Conservation (phyloP, 2,797 vertebrate species). For the Phrynocephalus guinanensis region DNA sequence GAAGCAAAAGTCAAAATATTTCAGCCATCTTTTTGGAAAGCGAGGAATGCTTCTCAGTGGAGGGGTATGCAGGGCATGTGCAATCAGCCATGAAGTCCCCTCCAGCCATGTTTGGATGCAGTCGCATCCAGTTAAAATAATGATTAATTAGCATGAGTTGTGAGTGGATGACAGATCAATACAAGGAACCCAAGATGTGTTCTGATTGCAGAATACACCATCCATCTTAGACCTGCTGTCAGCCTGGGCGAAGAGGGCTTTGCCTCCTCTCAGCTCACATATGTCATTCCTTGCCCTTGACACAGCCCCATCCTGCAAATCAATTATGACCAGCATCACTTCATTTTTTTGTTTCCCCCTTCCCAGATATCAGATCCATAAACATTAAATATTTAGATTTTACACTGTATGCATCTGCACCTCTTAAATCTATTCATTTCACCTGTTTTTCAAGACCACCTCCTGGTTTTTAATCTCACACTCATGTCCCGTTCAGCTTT, state of each 20-base stretch:
- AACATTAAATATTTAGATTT: background rate
- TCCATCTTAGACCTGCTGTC: constrained; percentile 26
- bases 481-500: background rate
- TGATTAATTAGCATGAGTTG: constrained; percentile 26
- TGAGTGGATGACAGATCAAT: background rate
- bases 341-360: background rate
- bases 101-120: background rate
- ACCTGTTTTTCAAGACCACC: constrained; percentile 9
- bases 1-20: background rate
- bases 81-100: background rate
- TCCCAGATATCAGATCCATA: rapidly evolving
- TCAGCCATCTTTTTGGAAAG: background rate
- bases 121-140: background rate
- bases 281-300: constrained; percentile 39
- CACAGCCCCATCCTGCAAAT: constrained; percentile 18
- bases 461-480: background rate
- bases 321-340: background rate
- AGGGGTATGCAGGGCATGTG: background rate
- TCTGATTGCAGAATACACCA: constrained; percentile 2
- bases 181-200: background rate
- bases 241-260: background rate
- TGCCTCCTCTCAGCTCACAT: constrained; percentile 7
- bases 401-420: background rate
- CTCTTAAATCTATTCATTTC: background rate
- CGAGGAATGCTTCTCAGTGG: background rate